These are phyloP conservation scores for Rhabdomys pumilio DNA, from an alignment of 2,797 vertebrate genomes.

Conservation along the genomic window DNA sequence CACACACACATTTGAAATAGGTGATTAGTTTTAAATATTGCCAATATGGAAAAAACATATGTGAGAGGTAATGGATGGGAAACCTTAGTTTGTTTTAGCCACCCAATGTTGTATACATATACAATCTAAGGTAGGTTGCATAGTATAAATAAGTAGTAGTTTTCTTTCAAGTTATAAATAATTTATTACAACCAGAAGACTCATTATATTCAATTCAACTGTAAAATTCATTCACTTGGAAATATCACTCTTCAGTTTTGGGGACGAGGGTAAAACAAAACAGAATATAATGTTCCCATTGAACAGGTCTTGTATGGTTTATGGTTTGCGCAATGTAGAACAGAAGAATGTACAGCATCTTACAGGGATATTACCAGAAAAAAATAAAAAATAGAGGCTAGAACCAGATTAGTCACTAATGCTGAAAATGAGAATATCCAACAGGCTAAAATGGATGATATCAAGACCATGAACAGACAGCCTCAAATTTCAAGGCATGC, in stretches of 20 bases:
- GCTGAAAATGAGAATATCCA: neutral
- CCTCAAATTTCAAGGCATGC: neutral
- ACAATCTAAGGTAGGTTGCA: neutral
- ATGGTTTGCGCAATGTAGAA: neutral
- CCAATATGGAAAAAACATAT: neutral
- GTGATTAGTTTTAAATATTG: neutral
- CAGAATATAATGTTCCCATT: neutral
- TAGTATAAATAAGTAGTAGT: neutral
- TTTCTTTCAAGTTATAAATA: neutral
- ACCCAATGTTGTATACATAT: neutral
- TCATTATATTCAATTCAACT: neutral
- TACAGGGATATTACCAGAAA: neutral
- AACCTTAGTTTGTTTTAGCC: neutral
- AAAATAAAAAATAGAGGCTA: neutral
- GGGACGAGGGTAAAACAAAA: neutral
- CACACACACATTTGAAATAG: neutral
- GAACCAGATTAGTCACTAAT: neutral
- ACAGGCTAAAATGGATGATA: neutral
- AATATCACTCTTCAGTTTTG: neutral
- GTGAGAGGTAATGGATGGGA: neutral
- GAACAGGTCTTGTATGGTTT: neutral
- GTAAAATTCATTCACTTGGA: neutral
- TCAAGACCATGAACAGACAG: neutral
- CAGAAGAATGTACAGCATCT: neutral
- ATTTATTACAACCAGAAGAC: neutral